Evolutionary conservation across 2,888 invertebrate genomes (phyloP).

Genomic region (Rhingia rostrata): DNA sequence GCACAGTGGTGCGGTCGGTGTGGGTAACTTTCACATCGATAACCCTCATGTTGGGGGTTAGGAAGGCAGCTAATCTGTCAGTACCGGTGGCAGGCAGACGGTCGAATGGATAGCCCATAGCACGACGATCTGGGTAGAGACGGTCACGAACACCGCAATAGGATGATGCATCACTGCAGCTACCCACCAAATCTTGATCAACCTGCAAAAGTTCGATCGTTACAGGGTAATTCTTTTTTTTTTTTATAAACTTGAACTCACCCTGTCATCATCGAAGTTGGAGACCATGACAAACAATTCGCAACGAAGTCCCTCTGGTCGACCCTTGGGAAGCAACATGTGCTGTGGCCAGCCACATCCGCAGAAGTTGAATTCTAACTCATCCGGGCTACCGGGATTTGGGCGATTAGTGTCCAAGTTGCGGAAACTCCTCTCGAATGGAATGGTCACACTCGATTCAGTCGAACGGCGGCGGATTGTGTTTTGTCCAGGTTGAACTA

Average conservation of each 20-base stretch:
- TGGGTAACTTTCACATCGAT: conserved; percentile 85
- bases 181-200: conserved; percentile 78
- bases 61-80: conserved; percentile 85
- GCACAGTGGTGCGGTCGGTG: conserved; percentile 82
- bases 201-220: conserved; percentile 73
- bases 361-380: conserved; percentile 88
- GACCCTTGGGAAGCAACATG: conserved; percentile 89
- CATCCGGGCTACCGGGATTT: conserved; percentile 83
- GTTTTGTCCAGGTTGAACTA: conserved; percentile 87
- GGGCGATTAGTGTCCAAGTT: conserved; percentile 86
- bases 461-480: conserved; percentile 86
- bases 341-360: conserved; percentile 93
- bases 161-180: conserved; percentile 88
- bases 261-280: conserved; percentile 86
- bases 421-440: conserved; percentile 90
- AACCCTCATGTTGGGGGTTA: conserved; percentile 88
- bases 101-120: conserved; percentile 95
- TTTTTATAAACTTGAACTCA: conserved; percentile 22
- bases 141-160: conserved; percentile 90
- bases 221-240: conserved; percentile 84
- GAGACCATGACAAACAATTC: conserved; percentile 89
- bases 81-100: conserved; percentile 85
- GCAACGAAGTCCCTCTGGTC: conserved; percentile 85
- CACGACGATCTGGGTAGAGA: conserved; percentile 88
- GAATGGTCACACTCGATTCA: conserved; percentile 90